Evolutionary conservation across 2,113 vertebrate species (phyloP), one percentile per base, ranked within the genome.

Genomic region (Trogon melanurus): DNA sequence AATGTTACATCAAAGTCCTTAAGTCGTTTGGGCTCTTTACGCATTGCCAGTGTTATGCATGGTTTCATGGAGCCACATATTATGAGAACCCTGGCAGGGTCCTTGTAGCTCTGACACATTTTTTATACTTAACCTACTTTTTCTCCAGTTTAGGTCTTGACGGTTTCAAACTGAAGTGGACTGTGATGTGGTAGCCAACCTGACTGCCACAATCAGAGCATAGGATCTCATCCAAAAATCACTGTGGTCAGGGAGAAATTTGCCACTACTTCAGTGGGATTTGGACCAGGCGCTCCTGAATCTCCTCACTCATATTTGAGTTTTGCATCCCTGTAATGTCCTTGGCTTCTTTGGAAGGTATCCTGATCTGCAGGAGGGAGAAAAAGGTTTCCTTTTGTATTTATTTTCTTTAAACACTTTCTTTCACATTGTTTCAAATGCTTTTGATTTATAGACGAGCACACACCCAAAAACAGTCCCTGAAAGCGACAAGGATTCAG

Each of bases 401-500:
- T 83, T 94, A 57, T 74, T 88, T 89, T 85, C 38, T 94, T 92
- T 66, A 83, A 92, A 78, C 34, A n/a, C 38, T 88, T 97, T 93
- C 67, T 87, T 88, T 95, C 88, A 61, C 34, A 73, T 95, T 97
- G 90, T 92, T 94, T 94, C 92, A 78, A 91, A 85, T 66, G 57
- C 72, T 94, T 95, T 96, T 92, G 87, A 96, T 95, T 96, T 85
- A 66, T 58, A 74, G 60, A 91, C 89, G 36, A 94, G 48, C 34
- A 90, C 65, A 75, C 89, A 92, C 95, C 93, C 86, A 84, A 96
- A 96, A 94, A 10, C 72, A 81, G 88, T 27, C 81, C 36, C 51
- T 95, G 79, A 94, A 94, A 95, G 74, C 7, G 0, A 69, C 88
- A 91, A 89, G 61, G 66, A 90, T 97, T 95, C 71, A 79, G 65